Evolutionary conservation across 2,797 vertebrate genomes (phyloP), one percentile per base, ranked within the genome.

Genomic region (Halcyon leucocephala): DNA sequence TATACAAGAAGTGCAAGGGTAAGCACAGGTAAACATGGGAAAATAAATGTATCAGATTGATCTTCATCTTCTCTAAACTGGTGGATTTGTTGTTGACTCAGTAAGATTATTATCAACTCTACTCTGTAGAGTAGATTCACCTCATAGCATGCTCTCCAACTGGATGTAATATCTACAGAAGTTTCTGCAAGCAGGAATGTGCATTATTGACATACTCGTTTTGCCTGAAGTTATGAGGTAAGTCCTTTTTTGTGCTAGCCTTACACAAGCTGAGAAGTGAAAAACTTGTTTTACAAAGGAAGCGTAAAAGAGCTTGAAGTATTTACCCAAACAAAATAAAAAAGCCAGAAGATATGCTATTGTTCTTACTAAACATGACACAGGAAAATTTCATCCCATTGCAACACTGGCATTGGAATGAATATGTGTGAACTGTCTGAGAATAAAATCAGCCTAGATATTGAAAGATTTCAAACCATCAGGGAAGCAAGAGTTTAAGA

Each of bases 311-410:
- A 66, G 14, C 8, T 86, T 62, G 42, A 90, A 76, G 25, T 29
- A 86, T 88, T 82, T 82, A 82, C n/a, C 46, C 69, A 69, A 91
- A 76, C 2, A 84, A 86, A 91, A 84, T 10, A 16, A 93, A 88
- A 88, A 25, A 81, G 24, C 12, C 33, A 74, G 71, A 85, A 83
- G 73, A 54, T 12, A 73, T 6, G 21, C 4, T 57, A 14, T 26
- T 88, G 4, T 48, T 76, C 4, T 70, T 10, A 31, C 11, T 81
- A 62, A 83, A 84, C 18, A 90, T 0, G 1, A 84, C 58, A n/a
- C 14, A 61, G n/a, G 26, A 76, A 83, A 86, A 88, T 51, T 88
- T 93, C n/a, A 86, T 20, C 26, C 44, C 42, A 52, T 11, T 52
- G 2, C 29, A 90, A 10, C 35, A n/a, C 7, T 41, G 25, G 19